phyloP scores from a whole-genome alignment of 2,113 vertebrate species.

The Tyrannus savana region DNA sequence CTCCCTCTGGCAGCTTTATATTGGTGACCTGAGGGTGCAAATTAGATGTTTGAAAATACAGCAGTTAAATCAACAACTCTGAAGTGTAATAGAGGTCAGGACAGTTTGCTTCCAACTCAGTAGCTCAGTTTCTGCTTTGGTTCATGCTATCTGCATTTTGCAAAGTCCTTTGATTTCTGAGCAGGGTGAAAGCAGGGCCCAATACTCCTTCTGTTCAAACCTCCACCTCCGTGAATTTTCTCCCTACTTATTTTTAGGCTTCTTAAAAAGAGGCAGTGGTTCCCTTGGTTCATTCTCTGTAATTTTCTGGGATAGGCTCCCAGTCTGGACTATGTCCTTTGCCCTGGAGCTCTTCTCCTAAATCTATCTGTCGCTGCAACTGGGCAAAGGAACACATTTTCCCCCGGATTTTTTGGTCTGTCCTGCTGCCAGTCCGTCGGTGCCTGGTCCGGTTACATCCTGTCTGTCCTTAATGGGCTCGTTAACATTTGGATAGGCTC shows the following conservation, averaged over 20 bases:
- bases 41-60: conserved; percentile 66
- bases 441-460: background rate
- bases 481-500: conserved; percentile 40
- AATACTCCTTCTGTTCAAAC: background rate
- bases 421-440: conserved; percentile 7
- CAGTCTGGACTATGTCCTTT: background rate
- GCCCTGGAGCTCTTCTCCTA: conserved; percentile 16
- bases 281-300: background rate
- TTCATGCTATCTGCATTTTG: conserved; percentile 41
- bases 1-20: conserved; percentile 60
- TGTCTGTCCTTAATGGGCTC: conserved; percentile 35
- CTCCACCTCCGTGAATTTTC: background rate
- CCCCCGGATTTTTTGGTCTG: background rate
- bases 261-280: background rate
- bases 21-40: conserved; percentile 61
- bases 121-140: conserved; percentile 36
- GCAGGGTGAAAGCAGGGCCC: background rate
- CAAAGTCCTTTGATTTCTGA: conserved; percentile 23
- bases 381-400: background rate
- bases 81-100: conserved; percentile 64
- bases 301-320: conserved; percentile 17
- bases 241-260: background rate
- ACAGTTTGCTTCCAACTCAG: conserved; percentile 45
- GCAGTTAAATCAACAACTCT: conserved; percentile 66
- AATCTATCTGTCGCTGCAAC: background rate